Conservation (phyloP, 1,140 invertebrate species). For the Caenorhabditis elegans region WBcel235 BX284604.4:12773501-12774000, state of each 20-base stretch:
- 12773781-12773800: neutral
- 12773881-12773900: slow-evolving; percentile 60
- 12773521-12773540: neutral
- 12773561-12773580: neutral
- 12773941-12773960: slow-evolving; percentile 27
- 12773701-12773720: neutral
- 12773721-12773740: neutral
- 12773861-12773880: neutral
- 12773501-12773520: neutral
- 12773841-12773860: neutral
- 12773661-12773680: neutral
- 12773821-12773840: no score
- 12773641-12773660: slow-evolving; percentile 3
- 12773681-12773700: slow-evolving; percentile 27
- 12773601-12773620: neutral
- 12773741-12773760: neutral
- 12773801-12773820: no score
- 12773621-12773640: slow-evolving; percentile 2
- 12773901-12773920: slow-evolving; percentile 64
- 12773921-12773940: slow-evolving; percentile 52
- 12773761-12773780: neutral
- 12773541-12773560: slow-evolving; percentile 20
- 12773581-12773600: no score
- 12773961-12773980: no score
- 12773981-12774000: slow-evolving; percentile 22